These are phyloP conservation scores for Carcharodon carcharias DNA, from an alignment of 2,797 vertebrate genomes.

Conservation along the genomic window DNA sequence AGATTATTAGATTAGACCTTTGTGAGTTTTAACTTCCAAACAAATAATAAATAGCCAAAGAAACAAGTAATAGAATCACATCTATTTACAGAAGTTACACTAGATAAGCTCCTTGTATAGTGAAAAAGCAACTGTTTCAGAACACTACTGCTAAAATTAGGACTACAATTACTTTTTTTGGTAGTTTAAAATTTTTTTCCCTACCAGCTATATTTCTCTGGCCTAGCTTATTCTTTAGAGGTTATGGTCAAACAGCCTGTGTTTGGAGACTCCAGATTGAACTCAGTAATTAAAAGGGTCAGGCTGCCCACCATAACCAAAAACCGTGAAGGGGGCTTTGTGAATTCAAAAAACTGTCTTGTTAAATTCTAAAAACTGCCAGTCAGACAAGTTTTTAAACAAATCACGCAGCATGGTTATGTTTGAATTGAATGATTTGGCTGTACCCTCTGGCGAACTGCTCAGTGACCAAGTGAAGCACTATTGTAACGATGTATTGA, in stretches of 20 bases:
- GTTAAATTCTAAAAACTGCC: not conserved
- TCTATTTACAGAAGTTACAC: not conserved
- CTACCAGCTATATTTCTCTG: not conserved
- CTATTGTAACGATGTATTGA: not conserved
- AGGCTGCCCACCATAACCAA: not conserved
- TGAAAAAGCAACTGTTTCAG: not conserved
- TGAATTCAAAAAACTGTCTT: not conserved
- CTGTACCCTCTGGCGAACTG: not conserved
- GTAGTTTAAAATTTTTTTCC: not conserved
- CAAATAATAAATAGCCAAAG: not conserved
- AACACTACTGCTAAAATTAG: not conserved
- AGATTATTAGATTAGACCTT: not conserved
- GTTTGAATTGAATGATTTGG: not conserved
- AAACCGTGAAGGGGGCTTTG: not conserved
- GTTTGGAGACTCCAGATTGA: not conserved
- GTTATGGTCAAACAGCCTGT: not conserved
- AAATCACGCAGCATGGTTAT: not conserved
- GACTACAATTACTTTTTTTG: not conserved
- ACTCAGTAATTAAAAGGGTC: not conserved
- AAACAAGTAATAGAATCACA: not conserved
- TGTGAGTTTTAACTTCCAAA: not conserved
- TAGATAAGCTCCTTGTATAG: not conserved
- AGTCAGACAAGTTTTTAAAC: not conserved
- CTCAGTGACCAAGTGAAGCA: not conserved
- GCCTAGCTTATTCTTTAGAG: not conserved